Base-by-base conservation (phyloP, 2,888 invertebrate species). In the Amblyjoppa fuscipennis region DNA sequence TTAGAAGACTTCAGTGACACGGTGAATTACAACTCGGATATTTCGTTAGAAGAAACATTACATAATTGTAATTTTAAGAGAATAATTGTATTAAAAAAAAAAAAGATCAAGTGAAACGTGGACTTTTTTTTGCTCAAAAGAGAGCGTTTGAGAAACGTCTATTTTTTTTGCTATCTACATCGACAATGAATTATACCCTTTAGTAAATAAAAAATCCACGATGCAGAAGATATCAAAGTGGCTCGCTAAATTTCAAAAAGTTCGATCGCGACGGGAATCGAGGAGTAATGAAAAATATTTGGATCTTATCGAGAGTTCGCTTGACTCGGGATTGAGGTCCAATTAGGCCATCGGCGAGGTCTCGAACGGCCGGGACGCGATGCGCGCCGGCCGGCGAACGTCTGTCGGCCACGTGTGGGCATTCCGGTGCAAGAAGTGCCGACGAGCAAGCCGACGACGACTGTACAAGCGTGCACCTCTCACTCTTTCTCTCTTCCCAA, bases 321-420 rank as follows among this genome's bases (percentile, higher is more conserved):
- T 49, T 49, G 66, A n/a, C 53, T 76, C 34, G 51, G 80, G 80
- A 68, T 68, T 76, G 77, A 83, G 77, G 83, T 25, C 86, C 83
- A 83, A 86, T 86, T 86, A 86, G 83, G 69, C 77, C 83, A 66
- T 64, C 34, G 81, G 76, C 68, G 73, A 83, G 69, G 70, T 66
- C 68, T 80, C 83, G 81, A 25, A 25, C 64, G 74, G 51, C 68
- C 85, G 85, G 79, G 84, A 85, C 83, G 76, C 77, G 77, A 84
- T 85, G 85, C 80, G 56, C 68, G 71, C 41, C 69, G 84, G 84
- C 79, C 70, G 73, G 84, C 85, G 82, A 53, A 83, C 89, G 91
- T 90, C 90, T 91, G 93, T 89, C 87, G 87, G 88, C 91, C 92
- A 93, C 92, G 93, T 91, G 93, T 91, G 91, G 89, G 87, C 90